Base-by-base conservation (phyloP, 1,140 invertebrate species). In the Gryon sp. region DNA sequence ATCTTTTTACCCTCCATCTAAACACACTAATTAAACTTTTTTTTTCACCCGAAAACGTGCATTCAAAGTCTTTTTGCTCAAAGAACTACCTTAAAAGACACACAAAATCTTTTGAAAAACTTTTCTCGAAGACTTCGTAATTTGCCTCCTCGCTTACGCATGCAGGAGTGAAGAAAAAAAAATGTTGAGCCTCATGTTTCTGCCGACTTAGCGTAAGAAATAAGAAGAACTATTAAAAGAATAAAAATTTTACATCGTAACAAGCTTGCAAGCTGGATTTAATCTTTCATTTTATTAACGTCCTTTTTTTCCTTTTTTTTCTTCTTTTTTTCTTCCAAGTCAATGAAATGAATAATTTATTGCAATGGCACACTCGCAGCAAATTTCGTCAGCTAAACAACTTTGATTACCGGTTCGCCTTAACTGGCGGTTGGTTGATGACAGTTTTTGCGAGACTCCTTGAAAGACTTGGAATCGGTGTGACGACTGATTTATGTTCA, bases 401-500 rank as follows among this genome's bases (percentile, higher is more conserved):
- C n/a, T 36, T 2, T 2, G 19, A 4, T n/a, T n/a, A n/a, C n/a
- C 7, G 6, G 24, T 19, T n/a, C 45, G 1, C 34, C 57, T 43
- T 41, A 60, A 59, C 63, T 41, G 18, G 11, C 16, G 22, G 40
- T 32, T 14, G 36, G 43, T 45, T 62, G 65, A 70, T 65, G 57
- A 63, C 43, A 70, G 24, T 70, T 76, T 76, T 76, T 76, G 53
- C 40, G 50, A 9, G n/a, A 30, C 46, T 69, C 28, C 41, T 63
- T 46, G 40, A 45, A 36, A 65, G 53, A 70, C 20, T 32, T 40
- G 52, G 65, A 65, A 84, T 84, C 80, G 79, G 83, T 80, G 76
- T n/a, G n/a, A n/a, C 66, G 48, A 26, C 74, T 84, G 83, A 84
- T 84, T 84, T 84, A 84, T 81, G 78, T 76, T 53, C 34, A 55